phyloP scores from a whole-genome alignment of 2,888 invertebrate genomes.

The Griposia aprilina region DNA sequence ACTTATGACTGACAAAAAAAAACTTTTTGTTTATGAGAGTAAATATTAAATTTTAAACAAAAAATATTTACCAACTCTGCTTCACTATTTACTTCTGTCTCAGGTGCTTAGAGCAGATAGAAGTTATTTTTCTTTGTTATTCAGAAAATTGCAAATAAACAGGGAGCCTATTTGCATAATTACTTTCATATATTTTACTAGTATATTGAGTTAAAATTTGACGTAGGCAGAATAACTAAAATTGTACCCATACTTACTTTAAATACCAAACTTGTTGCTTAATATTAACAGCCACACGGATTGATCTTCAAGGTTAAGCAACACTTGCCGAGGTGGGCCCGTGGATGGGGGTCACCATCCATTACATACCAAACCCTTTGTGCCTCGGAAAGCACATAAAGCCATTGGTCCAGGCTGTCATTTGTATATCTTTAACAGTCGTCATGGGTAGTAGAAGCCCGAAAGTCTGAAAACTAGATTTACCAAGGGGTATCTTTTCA shows the following conservation, averaged over 20 bases:
- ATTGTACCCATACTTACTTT: background rate
- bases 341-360: background rate
- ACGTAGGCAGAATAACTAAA: background rate
- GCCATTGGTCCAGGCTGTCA: background rate
- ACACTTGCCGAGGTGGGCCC: background rate
- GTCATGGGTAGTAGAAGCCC: background rate
- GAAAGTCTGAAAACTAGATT: background rate
- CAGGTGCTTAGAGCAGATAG: background rate
- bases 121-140: background rate
- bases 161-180: background rate
- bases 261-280: background rate
- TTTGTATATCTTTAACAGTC: background rate
- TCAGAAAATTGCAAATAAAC: background rate
- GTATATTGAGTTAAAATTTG: accelerated
- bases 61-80: background rate
- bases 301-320: background rate
- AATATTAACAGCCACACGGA: background rate
- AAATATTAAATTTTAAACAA: background rate
- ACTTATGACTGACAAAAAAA: background rate
- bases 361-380: background rate
- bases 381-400: background rate
- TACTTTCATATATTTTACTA: background rate
- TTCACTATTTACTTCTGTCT: background rate
- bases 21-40: background rate
- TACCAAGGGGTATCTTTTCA: background rate